Evolutionary conservation across 1,140 invertebrate genomes (phyloP).

Genomic region (Prorops nasuta): DNA sequence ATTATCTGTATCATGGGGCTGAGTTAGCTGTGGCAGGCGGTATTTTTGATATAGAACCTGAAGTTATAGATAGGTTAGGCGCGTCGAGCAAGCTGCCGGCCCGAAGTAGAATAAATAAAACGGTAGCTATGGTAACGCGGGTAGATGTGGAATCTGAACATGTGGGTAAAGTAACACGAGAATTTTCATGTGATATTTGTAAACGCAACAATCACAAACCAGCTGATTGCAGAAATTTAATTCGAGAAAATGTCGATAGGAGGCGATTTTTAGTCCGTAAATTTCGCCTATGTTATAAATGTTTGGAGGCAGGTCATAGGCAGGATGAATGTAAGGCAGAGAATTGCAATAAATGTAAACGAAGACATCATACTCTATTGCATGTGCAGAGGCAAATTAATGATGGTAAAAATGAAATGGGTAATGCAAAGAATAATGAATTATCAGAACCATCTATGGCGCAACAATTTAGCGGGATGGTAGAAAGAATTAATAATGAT

Average conservation of each 20-base stretch:
- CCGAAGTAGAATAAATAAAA: no score
- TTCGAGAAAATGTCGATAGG: neutral
- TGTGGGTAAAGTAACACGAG: neutral
- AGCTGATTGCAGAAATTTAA: neutral
- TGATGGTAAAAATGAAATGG: no score
- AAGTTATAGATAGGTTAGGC: neutral
- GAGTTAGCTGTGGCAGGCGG: neutral
- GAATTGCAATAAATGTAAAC: neutral
- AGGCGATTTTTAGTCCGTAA: neutral
- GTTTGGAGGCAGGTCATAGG: neutral
- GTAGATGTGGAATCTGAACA: neutral
- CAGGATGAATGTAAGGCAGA: neutral
- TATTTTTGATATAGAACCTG: slow-evolving; percentile 4
- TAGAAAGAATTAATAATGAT: neutral
- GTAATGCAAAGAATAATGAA: no score
- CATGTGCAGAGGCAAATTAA: neutral
- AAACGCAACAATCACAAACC: neutral
- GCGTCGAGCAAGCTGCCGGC: neutral
- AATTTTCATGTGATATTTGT: neutral
- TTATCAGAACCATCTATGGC: no score
- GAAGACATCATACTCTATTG: neutral
- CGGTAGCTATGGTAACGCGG: neutral
- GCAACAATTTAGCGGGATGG: neutral
- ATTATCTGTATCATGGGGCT: neutral
- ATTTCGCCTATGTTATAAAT: neutral